Conservation (phyloP, 2,888 invertebrate species). For the Pollenia griseotomentosa region DNA sequence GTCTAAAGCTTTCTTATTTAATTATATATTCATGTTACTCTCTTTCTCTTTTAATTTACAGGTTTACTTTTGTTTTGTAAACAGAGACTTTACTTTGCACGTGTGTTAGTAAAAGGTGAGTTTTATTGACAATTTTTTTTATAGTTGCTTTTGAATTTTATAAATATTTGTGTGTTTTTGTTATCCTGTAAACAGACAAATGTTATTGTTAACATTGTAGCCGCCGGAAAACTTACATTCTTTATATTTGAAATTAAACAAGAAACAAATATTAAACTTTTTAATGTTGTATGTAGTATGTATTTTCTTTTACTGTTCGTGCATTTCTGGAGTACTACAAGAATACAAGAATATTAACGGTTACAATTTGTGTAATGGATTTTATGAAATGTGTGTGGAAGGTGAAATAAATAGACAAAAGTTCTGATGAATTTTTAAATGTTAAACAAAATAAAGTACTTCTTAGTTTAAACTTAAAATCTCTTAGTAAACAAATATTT, state of each 20-base stretch:
- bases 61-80: background rate
- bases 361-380: background rate
- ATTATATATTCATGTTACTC: background rate
- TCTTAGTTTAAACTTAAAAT: no score
- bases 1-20: no score
- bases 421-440: no score
- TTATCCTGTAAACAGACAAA: background rate
- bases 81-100: background rate
- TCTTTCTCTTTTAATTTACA: slow-evolving; percentile 32
- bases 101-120: slow-evolving; percentile 50
- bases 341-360: background rate
- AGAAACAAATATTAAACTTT: background rate
- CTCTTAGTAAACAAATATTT: no score
- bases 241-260: background rate
- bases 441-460: no score
- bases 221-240: background rate
- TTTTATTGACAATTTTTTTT: background rate
- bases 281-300: background rate
- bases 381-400: background rate
- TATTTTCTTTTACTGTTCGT: background rate
- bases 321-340: background rate
- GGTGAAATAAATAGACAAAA: no score
- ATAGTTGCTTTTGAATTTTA: background rate
- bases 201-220: slow-evolving; percentile 4
- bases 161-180: background rate